These are phyloP conservation scores for Formica aserva DNA, from an alignment of 2,888 invertebrate genomes.

Conservation along the genomic window DNA sequence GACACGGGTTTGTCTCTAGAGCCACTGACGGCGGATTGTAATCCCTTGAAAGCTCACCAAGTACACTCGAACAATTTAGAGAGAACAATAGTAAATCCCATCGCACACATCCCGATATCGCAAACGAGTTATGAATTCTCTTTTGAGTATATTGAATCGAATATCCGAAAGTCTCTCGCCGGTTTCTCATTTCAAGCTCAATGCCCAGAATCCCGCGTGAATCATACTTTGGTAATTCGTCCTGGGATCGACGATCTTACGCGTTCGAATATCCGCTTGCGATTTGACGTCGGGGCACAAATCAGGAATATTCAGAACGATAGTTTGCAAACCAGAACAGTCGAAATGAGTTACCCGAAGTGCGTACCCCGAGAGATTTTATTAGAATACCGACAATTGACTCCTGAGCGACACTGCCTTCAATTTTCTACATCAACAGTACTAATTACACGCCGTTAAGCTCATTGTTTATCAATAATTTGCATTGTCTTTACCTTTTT, in stretches of 20 bases:
- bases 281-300: background rate
- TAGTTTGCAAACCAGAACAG: background rate
- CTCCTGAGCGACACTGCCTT: background rate
- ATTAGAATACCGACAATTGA: constrained; percentile 9
- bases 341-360: constrained; percentile 8
- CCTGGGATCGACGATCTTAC: background rate
- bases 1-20: constrained; percentile 16
- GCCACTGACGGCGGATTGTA: constrained; percentile 9
- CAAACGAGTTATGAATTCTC: constrained; percentile 5
- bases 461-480: background rate
- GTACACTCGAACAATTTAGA: constrained; percentile 29
- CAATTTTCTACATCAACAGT: background rate
- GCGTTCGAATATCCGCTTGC: background rate
- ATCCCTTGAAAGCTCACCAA: constrained; percentile 34
- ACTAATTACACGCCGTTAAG: background rate
- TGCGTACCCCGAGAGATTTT: constrained; percentile 9
- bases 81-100: constrained; percentile 33
- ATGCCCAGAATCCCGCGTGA: background rate
- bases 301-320: constrained; percentile 5
- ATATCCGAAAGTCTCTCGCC: background rate
- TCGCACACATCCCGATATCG: background rate
- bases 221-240: background rate
- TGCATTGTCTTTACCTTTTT: background rate
- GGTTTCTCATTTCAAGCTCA: background rate
- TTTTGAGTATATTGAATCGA: constrained; percentile 1